Percentiles rank a stretch among this genome's conserved stretches.
phyloP scores from a whole-genome alignment of 2,888 invertebrate species.

The Colletes collaris region DNA sequence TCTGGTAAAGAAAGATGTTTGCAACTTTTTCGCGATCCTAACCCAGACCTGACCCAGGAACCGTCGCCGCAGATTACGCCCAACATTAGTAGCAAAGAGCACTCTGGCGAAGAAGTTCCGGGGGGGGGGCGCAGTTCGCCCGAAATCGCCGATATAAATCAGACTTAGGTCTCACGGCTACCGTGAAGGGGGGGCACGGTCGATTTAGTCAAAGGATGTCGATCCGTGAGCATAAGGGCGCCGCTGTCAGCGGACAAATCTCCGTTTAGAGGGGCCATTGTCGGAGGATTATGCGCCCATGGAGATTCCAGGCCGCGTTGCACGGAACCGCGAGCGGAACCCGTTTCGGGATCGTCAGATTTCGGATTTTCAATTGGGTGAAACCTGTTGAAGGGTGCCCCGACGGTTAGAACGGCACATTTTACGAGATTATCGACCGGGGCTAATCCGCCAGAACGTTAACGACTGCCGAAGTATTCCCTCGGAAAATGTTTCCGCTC shows the following conservation, averaged over 20 bases:
- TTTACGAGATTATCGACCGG: conserved; percentile 65
- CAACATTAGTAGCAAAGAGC: too few relatives aligned
- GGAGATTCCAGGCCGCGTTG: conserved; percentile 60
- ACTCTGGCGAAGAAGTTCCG: conserved; percentile 16
- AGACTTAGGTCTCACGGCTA: conserved; percentile 60
- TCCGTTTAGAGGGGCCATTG: conserved; percentile 72
- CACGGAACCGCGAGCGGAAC: conserved; percentile 30
- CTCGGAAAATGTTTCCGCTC: conserved; percentile 46
- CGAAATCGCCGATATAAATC: conserved; percentile 66
- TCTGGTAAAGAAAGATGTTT: too few relatives aligned
- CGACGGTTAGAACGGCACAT: conserved; percentile 53
- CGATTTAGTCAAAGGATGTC: conserved; percentile 64
- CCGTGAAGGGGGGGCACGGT: conserved; percentile 30
- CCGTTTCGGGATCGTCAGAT: conserved; percentile 54
- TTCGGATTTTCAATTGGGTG: conserved; percentile 66
- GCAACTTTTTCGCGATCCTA: too few relatives aligned
- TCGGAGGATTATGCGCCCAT: conserved; percentile 73
- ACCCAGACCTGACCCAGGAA: too few relatives aligned
- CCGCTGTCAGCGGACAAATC: conserved; percentile 71
- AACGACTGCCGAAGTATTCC: conserved; percentile 51
- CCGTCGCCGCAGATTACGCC: not conserved
- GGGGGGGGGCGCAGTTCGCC: conserved; percentile 15
- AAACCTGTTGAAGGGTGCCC: conserved; percentile 66
- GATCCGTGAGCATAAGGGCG: conserved; percentile 56
- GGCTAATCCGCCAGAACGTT: conserved; percentile 57